These are phyloP conservation scores for Micronisus gabar DNA, from an alignment of 2,113 vertebrate genomes.

Conservation along the genomic window DNA sequence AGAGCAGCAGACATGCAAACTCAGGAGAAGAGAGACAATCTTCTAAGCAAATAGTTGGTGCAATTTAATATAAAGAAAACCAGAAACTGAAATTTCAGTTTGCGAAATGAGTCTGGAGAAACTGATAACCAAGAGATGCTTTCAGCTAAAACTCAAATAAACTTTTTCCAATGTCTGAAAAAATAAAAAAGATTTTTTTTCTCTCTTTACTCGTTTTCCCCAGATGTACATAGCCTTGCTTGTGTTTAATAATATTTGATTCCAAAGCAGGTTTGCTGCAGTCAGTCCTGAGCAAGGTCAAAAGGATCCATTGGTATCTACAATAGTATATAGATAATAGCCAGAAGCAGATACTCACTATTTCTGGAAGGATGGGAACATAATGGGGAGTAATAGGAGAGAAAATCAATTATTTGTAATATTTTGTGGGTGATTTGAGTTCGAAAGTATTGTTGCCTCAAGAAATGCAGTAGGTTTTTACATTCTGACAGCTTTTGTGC, in stretches of 20 bases:
- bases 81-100: background rate
- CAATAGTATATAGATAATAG: background rate
- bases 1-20: background rate
- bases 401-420: background rate
- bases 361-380: background rate
- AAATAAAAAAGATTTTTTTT: background rate
- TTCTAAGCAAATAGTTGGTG: background rate
- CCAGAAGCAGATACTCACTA: background rate
- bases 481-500: background rate
- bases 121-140: background rate
- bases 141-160: background rate
- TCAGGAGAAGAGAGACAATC: background rate
- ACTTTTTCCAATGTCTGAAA: background rate
- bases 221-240: background rate
- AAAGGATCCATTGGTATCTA: background rate
- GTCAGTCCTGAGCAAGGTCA: background rate
- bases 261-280: background rate
- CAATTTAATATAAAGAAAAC: background rate
- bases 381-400: background rate
- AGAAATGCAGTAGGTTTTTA: rapidly evolving
- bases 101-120: background rate
- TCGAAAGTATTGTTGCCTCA: background rate
- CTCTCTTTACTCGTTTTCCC: background rate
- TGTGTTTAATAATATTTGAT: background rate
- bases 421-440: background rate